These are phyloP conservation scores for Ptilodon capucinus DNA, from an alignment of 2,888 invertebrate species.

Conservation along the genomic window DNA sequence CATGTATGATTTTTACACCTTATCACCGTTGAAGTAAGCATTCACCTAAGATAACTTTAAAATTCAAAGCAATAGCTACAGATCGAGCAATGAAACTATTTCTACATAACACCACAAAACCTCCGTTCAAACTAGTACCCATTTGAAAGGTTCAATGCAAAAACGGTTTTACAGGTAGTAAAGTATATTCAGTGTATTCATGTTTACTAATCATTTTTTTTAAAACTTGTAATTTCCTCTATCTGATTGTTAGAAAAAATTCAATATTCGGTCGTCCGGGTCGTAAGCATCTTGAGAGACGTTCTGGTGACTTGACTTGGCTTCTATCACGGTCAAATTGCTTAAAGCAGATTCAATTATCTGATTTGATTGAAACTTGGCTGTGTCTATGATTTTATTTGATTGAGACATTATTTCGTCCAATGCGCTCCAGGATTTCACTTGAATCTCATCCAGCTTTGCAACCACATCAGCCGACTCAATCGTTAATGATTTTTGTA, in stretches of 20 bases:
- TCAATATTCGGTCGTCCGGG: background rate
- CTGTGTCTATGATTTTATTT: slow-evolving; percentile 2
- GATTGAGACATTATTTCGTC: slow-evolving; percentile 4
- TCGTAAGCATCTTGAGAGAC: background rate
- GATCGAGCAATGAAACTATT: too few species aligned
- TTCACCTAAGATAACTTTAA: too few species aligned
- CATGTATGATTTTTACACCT: too few species aligned
- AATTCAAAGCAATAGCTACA: too few species aligned
- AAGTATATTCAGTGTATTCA: background rate
- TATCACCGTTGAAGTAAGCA: too few species aligned
- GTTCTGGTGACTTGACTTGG: background rate
- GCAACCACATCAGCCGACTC: slow-evolving; percentile 4
- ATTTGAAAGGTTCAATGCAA: too few species aligned
- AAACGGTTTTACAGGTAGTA: too few species aligned
- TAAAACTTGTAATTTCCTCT: too few species aligned
- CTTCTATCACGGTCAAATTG: background rate
- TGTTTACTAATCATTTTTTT: background rate
- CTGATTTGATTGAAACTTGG: slow-evolving; percentile 1
- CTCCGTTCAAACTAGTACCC: too few species aligned
- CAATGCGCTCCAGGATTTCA: slow-evolving; percentile 5
- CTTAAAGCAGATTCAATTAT: slow-evolving; percentile 3
- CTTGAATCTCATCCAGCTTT: slow-evolving; percentile 9
- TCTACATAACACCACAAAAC: too few species aligned
- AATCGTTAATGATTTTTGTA: background rate
- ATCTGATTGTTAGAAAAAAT: background rate